These are phyloP conservation scores for Pimephales promelas DNA, from an alignment of 2,113 vertebrate genomes.

Conservation along the genomic window DNA sequence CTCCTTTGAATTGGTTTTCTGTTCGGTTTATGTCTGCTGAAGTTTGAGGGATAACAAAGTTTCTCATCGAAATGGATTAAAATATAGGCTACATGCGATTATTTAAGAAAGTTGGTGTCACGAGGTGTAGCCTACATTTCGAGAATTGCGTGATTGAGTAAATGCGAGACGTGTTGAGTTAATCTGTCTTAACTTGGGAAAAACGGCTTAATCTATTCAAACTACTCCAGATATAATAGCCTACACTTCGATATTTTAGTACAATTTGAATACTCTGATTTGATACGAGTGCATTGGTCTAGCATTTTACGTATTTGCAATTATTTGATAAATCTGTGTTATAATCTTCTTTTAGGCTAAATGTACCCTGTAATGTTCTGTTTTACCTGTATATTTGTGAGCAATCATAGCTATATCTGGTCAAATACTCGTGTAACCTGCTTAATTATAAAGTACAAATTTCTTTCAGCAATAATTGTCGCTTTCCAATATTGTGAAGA, in stretches of 20 bases:
- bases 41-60: neutral
- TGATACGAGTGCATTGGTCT: neutral
- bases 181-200: neutral
- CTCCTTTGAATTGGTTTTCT: neutral
- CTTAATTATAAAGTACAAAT: neutral
- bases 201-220: neutral
- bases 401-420: neutral
- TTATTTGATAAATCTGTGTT: neutral
- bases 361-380: neutral
- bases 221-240: neutral
- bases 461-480: neutral
- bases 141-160: constrained; percentile 8
- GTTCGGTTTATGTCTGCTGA: neutral
- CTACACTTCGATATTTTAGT: neutral
- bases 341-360: neutral
- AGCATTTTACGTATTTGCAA: neutral
- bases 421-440: neutral
- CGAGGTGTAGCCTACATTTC: no score
- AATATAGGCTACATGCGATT: neutral
- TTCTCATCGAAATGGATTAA: neutral
- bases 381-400: neutral
- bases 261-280: neutral
- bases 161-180: neutral
- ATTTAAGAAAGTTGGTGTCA: neutral
- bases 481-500: neutral